Evolutionary conservation across 2,113 vertebrate genomes (phyloP), one percentile per base, ranked within the genome.

Genomic region (Parus major): DNA sequence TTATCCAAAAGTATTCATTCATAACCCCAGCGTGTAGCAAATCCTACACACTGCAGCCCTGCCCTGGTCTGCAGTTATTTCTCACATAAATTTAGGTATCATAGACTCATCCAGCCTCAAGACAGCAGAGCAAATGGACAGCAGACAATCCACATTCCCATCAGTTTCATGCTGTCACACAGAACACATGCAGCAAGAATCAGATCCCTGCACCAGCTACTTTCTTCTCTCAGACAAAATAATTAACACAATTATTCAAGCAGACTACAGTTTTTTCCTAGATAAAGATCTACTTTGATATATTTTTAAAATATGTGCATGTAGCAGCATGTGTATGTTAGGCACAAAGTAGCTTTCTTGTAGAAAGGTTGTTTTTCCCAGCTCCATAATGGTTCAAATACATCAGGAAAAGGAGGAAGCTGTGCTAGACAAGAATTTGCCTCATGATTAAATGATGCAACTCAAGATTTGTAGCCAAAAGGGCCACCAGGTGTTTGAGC

Each of bases 401-500:
- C 0, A 0, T 59, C 61, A 83, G 64, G 31, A 81, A 82, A 71
- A 84, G 77, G 23, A 93, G 53, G 82, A 83, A 96, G 69, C 44
- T 27, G 36, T n/a, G 39, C 64, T 44, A 96, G 82, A 93, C 64
- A 86, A 39, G 35, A 92, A 78, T 90, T 95, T 90, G 90, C 93
- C 93, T 90, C 47, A 52, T 93, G 88, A 95, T 82, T 83, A 79
- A 44, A 59, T 96, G 93, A 94, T 66, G 82, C n/a, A 95, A 88
- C 22, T 77, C 41, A n/a, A 80, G 60, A 77, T 59, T 2, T 68
- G 76, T 9, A 60, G 88, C 82, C 93, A 95, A 79, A 93, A 96
- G 65, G 70, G n/a, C n/a, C 46, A 69, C 12, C 61, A 56, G 35
- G 31, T 93, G 73, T 84, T 75, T 81, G 36, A 87, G 53, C 0